Conservation (phyloP, 2,113 vertebrate species). For the Melanocharis versteri region DNA sequence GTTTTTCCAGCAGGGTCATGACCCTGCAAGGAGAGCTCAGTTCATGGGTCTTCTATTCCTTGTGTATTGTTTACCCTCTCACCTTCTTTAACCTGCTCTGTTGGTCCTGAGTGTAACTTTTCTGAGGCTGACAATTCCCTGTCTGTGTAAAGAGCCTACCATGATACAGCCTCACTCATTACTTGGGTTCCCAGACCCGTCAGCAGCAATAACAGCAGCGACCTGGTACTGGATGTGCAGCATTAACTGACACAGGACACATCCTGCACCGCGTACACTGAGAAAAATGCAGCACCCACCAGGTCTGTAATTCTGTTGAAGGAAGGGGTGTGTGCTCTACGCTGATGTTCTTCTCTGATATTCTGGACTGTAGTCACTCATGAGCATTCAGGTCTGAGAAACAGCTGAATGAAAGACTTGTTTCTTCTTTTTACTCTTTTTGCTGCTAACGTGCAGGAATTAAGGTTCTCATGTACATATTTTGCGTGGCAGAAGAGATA, state of each 20-base stretch:
- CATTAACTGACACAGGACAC: not conserved
- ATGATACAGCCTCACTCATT: not conserved
- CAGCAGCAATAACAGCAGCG: not conserved
- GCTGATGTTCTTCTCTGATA: not conserved
- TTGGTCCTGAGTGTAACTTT: not conserved
- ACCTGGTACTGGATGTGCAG: not conserved
- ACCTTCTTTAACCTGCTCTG: not conserved
- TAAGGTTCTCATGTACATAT: not conserved
- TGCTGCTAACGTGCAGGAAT: slow-evolving; percentile 26
- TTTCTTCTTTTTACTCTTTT: not conserved
- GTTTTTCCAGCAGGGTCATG: not conserved
- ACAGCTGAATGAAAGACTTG: not conserved
- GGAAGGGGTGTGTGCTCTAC: not conserved
- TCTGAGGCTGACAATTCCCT: not conserved
- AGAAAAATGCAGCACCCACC: not conserved
- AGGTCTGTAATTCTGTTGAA: not conserved
- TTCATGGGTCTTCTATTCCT: not conserved
- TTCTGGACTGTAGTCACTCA: not conserved
- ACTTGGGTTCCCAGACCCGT: no score
- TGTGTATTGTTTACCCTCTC: not conserved
- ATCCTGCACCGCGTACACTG: not conserved
- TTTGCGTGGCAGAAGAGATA: slow-evolving; percentile 6
- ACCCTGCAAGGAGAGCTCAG: not conserved
- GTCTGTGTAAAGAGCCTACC: not conserved
- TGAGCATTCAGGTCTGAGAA: not conserved